Conservation (phyloP, 2,797 vertebrate species). For the Falco cherrug region DNA sequence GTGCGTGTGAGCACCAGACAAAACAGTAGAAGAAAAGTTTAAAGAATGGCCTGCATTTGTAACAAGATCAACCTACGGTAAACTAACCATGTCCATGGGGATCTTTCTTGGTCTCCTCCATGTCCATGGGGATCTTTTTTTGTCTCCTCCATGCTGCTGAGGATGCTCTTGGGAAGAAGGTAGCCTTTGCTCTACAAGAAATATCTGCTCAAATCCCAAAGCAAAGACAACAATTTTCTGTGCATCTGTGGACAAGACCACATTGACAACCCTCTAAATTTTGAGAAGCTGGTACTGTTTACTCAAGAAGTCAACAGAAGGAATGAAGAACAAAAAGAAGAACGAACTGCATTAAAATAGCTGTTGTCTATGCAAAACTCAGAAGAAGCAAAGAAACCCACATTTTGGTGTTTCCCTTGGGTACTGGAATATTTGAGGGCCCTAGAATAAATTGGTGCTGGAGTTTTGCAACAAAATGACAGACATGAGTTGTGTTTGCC, state of each 20-base stretch:
- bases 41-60: not conserved
- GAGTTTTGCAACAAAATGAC: slow-evolving; percentile 10
- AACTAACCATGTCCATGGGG: not conserved
- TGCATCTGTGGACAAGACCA: not conserved
- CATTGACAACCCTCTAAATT: not conserved
- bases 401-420: not conserved
- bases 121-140: not conserved
- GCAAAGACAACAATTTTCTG: not conserved
- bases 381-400: not conserved
- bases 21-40: not conserved
- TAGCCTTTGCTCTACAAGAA: not conserved
- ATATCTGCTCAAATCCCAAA: not conserved
- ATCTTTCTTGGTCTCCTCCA: not conserved
- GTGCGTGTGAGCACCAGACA: not conserved
- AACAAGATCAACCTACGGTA: not conserved
- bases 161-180: not conserved
- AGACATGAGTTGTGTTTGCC: not conserved
- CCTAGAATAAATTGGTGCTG: not conserved
- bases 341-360: not conserved
- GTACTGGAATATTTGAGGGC: not conserved
- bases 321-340: not conserved
- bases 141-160: not conserved
- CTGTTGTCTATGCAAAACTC: not conserved
- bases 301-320: not conserved
- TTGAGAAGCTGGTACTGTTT: not conserved